Base-by-base conservation (phyloP, 2,888 invertebrate species). In the Lymantria dispar region DNA sequence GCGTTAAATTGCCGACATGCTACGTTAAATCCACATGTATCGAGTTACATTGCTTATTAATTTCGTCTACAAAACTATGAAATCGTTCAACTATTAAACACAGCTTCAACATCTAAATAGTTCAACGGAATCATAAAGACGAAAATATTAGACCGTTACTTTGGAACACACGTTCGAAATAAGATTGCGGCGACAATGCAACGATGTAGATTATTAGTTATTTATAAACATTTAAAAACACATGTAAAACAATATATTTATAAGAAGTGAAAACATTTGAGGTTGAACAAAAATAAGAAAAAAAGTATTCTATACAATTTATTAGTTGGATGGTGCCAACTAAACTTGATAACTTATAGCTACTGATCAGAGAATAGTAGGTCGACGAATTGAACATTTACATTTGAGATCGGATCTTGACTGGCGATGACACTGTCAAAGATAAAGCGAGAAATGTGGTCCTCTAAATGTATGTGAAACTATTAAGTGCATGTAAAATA, bases 21-120 rank as follows among this genome's bases (percentile, higher is more conserved):
- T 22, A 22, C 5, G 22, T 22, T 22, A 8, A 33, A 33, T 33
- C 33, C 8, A 22, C 22, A 22, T 5, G 5, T 22, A 22, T 22
- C 5, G 22, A 22, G 5, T 33, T 33, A 71, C 70, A 69, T 70
- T 68, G 66, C 66, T 71, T 72, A 72, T 56, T 50, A 70, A 73
- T 76, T 70, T 52, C 5, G 22, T 22, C 22, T 3, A 22, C 22
- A 22, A 22, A 5, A 22, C 22, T 54, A 55, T 13, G 11, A n/a
- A n/a, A 40, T 45, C 41, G 33, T 53, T 41, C 14, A 52, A 39
- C 43, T 36, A 47, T 12, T 39, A 41, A 47, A 47, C 40, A 2
- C 9, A 38, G 9, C 43, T 43, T 40, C 14, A 47, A 52, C n/a
- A 45, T 13, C 22, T 44, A 38, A 13, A 39, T 45, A 15, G 52